A percentile compares a stretch with the other conserved stretches of the same genome.
These are phyloP conservation scores for Lacanobia oleracea DNA, from an alignment of 2,888 invertebrate genomes.

Conservation along the genomic window DNA sequence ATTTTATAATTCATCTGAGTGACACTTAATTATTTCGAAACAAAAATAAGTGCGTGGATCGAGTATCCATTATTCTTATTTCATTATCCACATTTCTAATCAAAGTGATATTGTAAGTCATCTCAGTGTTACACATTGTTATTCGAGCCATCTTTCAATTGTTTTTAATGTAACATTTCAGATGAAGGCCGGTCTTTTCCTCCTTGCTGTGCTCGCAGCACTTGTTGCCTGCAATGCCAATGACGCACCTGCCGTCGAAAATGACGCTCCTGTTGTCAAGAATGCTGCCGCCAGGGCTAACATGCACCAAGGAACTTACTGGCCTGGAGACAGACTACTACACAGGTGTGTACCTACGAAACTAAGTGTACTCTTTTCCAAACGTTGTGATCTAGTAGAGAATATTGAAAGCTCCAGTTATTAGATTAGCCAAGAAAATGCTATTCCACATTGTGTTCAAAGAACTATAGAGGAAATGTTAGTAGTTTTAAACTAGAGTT, in stretches of 20 bases:
- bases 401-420: background rate
- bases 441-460: background rate
- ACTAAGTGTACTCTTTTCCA: too few relatives aligned
- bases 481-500: too few relatives aligned
- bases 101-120: too few relatives aligned
- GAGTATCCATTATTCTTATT: too few relatives aligned
- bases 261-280: constrained; percentile 20
- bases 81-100: too few relatives aligned
- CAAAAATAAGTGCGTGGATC: accelerated
- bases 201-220: constrained; percentile 38
- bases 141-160: background rate
- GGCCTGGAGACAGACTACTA: constrained; percentile 35
- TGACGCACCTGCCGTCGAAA: background rate
- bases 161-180: constrained; percentile 8
- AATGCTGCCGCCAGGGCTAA: constrained; percentile 25
- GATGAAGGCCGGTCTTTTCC: constrained; percentile 37
- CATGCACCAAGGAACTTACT: constrained; percentile 20
- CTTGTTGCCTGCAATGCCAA: constrained; percentile 8
- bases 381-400: background rate
- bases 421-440: too few relatives aligned
- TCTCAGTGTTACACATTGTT: too few relatives aligned
- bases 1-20: too few relatives aligned
- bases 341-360: constrained; percentile 42
- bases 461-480: background rate
- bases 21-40: too few relatives aligned